Conservation (phyloP, 2,888 invertebrate species). For the Fragum sueziense region DNA sequence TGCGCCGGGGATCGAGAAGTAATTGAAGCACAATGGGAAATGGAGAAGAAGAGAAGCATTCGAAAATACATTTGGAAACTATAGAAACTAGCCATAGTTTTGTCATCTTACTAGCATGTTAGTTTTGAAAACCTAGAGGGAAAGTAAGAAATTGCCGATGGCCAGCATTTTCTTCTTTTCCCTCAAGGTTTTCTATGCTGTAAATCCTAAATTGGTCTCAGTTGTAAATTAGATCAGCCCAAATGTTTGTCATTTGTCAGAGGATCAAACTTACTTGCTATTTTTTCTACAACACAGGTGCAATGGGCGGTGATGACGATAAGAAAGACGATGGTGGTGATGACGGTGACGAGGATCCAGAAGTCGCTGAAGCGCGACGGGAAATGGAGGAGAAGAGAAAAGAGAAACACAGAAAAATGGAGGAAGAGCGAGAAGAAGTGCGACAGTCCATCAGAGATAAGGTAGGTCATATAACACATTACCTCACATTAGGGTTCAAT, state of each 20-base stretch:
- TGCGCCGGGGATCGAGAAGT: slow-evolving; percentile 94
- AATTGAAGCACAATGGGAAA: slow-evolving; percentile 98
- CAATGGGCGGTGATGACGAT: slow-evolving; percentile 78
- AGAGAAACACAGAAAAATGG: slow-evolving; percentile 99
- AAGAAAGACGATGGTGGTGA: slow-evolving; percentile 84
- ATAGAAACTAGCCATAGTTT: no score
- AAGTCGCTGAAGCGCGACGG: slow-evolving; percentile 97
- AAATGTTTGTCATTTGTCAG: no score
- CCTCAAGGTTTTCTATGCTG: background rate
- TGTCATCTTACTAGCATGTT: no score
- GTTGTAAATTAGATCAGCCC: no score
- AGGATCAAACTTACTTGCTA: no score
- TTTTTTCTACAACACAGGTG: no score
- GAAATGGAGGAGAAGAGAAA: slow-evolving; percentile 99
- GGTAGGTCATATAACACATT: no score
- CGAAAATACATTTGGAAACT: no score
- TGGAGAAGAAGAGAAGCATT: slow-evolving; percentile 98
- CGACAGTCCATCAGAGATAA: slow-evolving; percentile 99
- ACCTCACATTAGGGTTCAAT: no score
- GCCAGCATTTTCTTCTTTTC: background rate
- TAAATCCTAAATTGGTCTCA: background rate
- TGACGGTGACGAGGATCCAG: slow-evolving; percentile 90
- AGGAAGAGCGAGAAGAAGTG: slow-evolving; percentile 99
- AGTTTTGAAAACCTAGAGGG: background rate
- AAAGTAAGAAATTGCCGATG: background rate